Conservation (phyloP, 2,797 vertebrate species). For the Tauraco hartlaubi region DNA sequence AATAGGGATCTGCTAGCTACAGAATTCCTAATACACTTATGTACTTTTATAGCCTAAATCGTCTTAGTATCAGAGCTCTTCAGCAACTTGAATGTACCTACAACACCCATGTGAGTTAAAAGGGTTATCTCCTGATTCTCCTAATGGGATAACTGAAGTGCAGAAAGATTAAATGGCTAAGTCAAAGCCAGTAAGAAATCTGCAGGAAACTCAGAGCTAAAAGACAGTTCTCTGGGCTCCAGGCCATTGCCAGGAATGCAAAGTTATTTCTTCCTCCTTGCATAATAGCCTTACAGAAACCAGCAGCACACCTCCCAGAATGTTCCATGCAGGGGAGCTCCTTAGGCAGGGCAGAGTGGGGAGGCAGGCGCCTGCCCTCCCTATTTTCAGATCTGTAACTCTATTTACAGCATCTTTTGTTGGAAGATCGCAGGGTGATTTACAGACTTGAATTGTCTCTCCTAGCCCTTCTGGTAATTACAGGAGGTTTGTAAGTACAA, state of each 20-base stretch:
- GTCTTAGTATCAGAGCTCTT: constrained; percentile 44
- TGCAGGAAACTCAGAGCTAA: not conserved
- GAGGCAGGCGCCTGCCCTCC: not conserved
- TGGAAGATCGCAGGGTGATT: not conserved
- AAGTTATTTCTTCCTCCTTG: not conserved
- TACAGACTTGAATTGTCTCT: not conserved
- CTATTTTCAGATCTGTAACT: not conserved
- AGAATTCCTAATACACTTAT: constrained; percentile 37
- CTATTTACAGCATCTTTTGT: not conserved
- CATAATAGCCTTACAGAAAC: not conserved
- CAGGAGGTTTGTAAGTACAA: not conserved
- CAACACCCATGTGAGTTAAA: constrained; percentile 22
- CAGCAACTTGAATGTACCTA: constrained; percentile 29
- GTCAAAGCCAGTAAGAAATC: not conserved
- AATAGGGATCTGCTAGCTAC: constrained; percentile 29
- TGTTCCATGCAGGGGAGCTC: not conserved
- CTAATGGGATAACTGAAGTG: constrained; percentile 1
- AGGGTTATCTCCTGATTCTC: constrained; percentile 40
- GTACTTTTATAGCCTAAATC: constrained; percentile 35
- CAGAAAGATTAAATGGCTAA: constrained; percentile 25
- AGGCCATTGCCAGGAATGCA: not conserved
- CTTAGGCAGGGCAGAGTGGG: not conserved
- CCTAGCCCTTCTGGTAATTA: not conserved
- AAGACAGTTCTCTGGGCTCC: not conserved
- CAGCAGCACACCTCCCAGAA: not conserved